Conservation (phyloP, 1,140 invertebrate genomes). For the Proales similis region DNA sequence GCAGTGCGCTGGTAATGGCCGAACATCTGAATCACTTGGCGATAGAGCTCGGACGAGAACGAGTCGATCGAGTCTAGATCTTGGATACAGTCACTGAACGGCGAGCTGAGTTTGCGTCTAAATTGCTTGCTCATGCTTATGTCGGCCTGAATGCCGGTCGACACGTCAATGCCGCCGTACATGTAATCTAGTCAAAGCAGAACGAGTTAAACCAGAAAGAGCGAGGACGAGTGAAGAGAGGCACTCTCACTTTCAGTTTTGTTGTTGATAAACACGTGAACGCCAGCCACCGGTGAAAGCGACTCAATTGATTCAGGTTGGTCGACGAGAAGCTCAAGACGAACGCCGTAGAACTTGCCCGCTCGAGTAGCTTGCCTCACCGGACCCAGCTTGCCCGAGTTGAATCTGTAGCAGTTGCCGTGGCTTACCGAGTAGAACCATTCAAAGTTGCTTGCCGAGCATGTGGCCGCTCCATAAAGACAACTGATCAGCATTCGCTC, state of each 20-base stretch:
- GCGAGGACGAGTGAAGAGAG: not conserved
- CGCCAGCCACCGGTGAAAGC: not conserved
- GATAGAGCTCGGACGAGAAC: not conserved
- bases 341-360: not conserved
- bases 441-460: not conserved
- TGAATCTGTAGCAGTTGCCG: not conserved
- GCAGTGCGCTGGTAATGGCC: not conserved
- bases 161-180: not conserved
- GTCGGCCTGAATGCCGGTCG: not conserved
- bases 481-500: not conserved
- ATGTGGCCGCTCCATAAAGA: not conserved
- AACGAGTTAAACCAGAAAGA: too few species aligned
- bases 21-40: not conserved
- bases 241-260: too few species aligned
- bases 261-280: not conserved
- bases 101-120: not conserved
- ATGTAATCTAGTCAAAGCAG: not conserved
- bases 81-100: not conserved
- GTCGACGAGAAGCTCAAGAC: not conserved
- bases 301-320: not conserved
- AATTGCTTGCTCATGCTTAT: not conserved
- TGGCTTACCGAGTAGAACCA: not conserved
- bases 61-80: not conserved
- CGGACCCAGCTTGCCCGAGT: not conserved
- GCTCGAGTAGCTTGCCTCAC: not conserved